Evolutionary conservation across 2,888 invertebrate genomes (phyloP).

Genomic region (Oasisia sp.): DNA sequence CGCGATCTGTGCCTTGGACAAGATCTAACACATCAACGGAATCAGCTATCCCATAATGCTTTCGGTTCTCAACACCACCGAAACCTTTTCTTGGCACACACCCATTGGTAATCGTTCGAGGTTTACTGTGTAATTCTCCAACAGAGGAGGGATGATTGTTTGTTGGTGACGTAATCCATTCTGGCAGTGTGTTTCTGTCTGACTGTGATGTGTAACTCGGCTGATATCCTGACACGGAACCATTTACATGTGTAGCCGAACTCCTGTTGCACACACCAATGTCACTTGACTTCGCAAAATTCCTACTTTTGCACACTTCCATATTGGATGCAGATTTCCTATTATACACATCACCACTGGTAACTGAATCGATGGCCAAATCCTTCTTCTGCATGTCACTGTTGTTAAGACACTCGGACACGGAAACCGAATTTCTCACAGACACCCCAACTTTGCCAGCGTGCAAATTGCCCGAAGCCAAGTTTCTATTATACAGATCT

Average conservation of each 20-base stretch:
- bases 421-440: constrained; percentile 13
- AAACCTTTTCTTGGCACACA: neutral
- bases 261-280: neutral
- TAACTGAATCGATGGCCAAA: neutral
- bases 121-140: neutral
- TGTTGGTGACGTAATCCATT: neutral
- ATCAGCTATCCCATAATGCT: constrained; percentile 12
- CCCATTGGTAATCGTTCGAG: neutral
- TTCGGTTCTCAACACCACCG: neutral
- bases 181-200: neutral
- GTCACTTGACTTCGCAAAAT: neutral
- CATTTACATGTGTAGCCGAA: neutral
- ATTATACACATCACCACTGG: neutral
- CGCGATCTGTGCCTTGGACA: neutral
- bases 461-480: constrained; percentile 9
- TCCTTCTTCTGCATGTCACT: neutral
- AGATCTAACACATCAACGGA: neutral
- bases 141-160: neutral
- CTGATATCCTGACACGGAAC: neutral
- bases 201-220: neutral
- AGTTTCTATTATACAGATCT: neutral
- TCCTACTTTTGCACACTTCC: constrained; percentile 7
- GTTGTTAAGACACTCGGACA: neutral
- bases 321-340: neutral
- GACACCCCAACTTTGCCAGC: neutral